Conservation (phyloP, 1,140 invertebrate species). For the Samia ricini region DNA sequence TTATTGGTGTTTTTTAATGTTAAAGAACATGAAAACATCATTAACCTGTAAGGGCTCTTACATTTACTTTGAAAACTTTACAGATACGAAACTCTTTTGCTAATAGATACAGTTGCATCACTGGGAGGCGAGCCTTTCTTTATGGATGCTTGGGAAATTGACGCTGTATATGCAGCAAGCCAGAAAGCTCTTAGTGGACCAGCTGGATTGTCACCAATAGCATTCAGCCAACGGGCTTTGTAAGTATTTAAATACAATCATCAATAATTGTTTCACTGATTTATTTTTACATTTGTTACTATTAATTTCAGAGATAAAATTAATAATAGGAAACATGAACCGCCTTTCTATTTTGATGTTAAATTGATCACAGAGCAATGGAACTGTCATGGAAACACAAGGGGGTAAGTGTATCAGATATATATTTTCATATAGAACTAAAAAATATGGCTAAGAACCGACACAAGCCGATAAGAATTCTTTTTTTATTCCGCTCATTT, state of each 20-base stretch:
- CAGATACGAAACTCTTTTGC: slow-evolving; percentile 82
- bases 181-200: slow-evolving; percentile 91
- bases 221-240: slow-evolving; percentile 88
- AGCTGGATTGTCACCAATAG: slow-evolving; percentile 90
- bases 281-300: neutral
- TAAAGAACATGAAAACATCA: too few species aligned
- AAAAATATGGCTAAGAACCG: too few species aligned
- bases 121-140: slow-evolving; percentile 87
- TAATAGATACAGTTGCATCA: slow-evolving; percentile 92
- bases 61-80: slow-evolving; percentile 11
- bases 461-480: too few species aligned
- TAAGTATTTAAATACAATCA: slow-evolving; percentile 64
- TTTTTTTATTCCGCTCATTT: too few species aligned
- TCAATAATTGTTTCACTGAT: neutral
- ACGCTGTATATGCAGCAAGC: slow-evolving; percentile 89
- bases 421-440: too few species aligned
- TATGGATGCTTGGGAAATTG: slow-evolving; percentile 89
- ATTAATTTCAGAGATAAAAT: slow-evolving; percentile 49
- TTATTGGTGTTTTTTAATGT: too few species aligned
- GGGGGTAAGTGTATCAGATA: slow-evolving; percentile 60
- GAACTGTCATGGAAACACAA: slow-evolving; percentile 62
- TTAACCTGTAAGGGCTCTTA: too few species aligned
- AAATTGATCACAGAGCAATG: slow-evolving; percentile 58
- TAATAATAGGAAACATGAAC: slow-evolving; percentile 54
- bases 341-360: slow-evolving; percentile 65